Evolutionary conservation across 2,113 vertebrate genomes (phyloP), one percentile per base, ranked within the genome.

Genomic region (Spea multiplicata): DNA sequence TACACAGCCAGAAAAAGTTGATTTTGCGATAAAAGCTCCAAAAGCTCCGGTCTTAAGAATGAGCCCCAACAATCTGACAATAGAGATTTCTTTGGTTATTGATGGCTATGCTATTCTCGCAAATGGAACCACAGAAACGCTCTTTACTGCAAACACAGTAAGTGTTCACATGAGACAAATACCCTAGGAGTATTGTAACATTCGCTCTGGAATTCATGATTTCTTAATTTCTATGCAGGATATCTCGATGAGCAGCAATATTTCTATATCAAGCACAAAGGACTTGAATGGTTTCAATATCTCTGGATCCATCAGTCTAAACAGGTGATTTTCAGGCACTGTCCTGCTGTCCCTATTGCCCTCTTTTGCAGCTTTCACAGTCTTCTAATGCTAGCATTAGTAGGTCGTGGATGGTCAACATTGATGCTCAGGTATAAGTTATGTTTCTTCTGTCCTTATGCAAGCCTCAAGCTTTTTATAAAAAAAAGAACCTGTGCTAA

Each of bases 291-390:
- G 75, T 17, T 49, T 62, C 9, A 77, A 77, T 53, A 9, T 77
- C 16, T 70, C 75, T 16, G 75, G 75, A 49, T 77, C 75, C 16
- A 3, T 70, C 13, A 47, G 3, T 59, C 55, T 70, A 3, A 49
- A 17, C n/a, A 62, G 75, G 75, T 61, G 57, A n/a, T n/a, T n/a
- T n/a, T n/a, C n/a, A n/a, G n/a, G n/a, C n/a, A n/a, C n/a, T n/a
- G n/a, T n/a, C n/a, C n/a, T n/a, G n/a, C n/a, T n/a, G n/a, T n/a
- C n/a, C n/a, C n/a, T n/a, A n/a, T n/a, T n/a, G n/a, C n/a, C 5
- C 8, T 6, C 8, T 6, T 14, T 16, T n/a, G 30, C 61, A 64
- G 61, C 12, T 64, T 64, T 13, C 13, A n/a, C 4, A 3, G n/a
- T 14, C 61, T 16, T 6, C n/a, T n/a, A n/a, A n/a, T n/a, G n/a